Conservation (phyloP, 2,797 vertebrate species). For the Podarcis lilfordi region DNA sequence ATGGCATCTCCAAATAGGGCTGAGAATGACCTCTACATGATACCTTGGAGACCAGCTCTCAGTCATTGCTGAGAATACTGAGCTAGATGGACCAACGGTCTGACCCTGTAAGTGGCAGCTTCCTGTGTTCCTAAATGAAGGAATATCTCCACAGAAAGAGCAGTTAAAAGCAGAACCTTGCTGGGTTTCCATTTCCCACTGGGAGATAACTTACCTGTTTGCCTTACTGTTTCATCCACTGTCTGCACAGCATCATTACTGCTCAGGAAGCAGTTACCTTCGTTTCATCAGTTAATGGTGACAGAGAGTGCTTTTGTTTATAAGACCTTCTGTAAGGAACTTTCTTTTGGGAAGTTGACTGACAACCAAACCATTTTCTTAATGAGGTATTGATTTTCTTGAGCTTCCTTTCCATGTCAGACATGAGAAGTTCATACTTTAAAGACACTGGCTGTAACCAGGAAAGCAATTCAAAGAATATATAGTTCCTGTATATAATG, state of each 20-base stretch:
- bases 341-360: slow-evolving; percentile 34
- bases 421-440: slow-evolving; percentile 39
- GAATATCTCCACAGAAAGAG: background rate
- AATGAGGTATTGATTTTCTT: slow-evolving; percentile 48
- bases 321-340: slow-evolving; percentile 26
- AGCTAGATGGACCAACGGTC: too few relatives aligned
- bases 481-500: slow-evolving; percentile 5
- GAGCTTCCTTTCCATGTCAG: slow-evolving; percentile 37
- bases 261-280: slow-evolving; percentile 17
- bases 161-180: background rate
- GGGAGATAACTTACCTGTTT: background rate
- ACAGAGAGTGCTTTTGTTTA: slow-evolving; percentile 36
- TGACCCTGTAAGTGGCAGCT: too few relatives aligned
- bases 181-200: background rate
- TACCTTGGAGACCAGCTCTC: too few relatives aligned
- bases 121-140: background rate
- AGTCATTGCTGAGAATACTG: too few relatives aligned
- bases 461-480: background rate
- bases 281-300: slow-evolving; percentile 31
- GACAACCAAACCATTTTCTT: slow-evolving; percentile 47
- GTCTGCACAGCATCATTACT: background rate
- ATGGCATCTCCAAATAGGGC: too few relatives aligned
- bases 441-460: background rate
- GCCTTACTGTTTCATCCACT: slow-evolving; percentile 20
- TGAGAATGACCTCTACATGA: too few relatives aligned